Percentiles rank a stretch among this genome's conserved stretches.
phyloP scores from a whole-genome alignment of 2,797 vertebrate species.

The Mus spretus region DNA sequence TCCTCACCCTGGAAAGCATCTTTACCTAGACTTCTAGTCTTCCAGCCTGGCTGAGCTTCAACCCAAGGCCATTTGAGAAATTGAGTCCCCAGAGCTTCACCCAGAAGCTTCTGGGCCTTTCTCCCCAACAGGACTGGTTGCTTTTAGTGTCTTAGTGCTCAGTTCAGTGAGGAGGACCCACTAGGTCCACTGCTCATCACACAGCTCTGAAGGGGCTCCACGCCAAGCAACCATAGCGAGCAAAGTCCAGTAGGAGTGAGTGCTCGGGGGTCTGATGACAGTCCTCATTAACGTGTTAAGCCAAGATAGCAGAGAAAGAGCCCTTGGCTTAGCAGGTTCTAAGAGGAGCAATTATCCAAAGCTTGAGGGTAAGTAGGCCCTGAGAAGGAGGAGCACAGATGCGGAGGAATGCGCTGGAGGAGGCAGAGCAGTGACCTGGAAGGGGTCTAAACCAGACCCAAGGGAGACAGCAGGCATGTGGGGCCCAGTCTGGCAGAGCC shows the following conservation, averaged over 20 bases:
- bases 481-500: background rate
- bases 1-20: background rate
- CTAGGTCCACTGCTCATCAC: background rate
- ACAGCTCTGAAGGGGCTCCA: background rate
- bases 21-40: background rate
- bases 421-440: background rate
- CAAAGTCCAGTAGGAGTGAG: background rate
- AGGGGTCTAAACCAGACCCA: background rate
- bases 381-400: background rate
- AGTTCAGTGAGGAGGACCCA: background rate
- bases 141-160: background rate
- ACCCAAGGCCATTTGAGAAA: background rate
- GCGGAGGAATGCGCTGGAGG: background rate
- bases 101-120: background rate
- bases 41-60: background rate
- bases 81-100: background rate
- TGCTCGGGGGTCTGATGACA: background rate
- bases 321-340: background rate
- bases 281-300: background rate
- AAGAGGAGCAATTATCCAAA: slow-evolving; percentile 19
- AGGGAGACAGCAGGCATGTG: background rate
- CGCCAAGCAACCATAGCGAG: background rate
- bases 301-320: slow-evolving; percentile 18
- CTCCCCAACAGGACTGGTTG: background rate
- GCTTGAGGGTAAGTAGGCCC: background rate